Percentiles rank a stretch among this genome's conserved stretches.
phyloP scores from a whole-genome alignment of 2,113 vertebrate genomes.

The Psilopsiagon aurifrons region DNA sequence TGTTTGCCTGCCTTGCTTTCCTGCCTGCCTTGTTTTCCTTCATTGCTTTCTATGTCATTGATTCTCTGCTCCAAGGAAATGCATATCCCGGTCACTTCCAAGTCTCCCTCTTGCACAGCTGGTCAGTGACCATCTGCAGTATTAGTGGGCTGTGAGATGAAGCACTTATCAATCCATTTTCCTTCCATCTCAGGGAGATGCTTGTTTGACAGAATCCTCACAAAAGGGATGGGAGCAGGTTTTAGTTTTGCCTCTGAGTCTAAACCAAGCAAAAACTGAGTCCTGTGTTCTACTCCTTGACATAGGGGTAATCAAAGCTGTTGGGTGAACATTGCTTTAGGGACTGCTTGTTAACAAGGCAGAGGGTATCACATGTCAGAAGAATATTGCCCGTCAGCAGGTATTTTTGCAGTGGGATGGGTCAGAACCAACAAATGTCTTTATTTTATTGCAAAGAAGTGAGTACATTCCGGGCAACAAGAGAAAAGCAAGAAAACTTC shows the following conservation, averaged over 20 bases:
- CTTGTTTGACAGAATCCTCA: background rate
- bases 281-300: rapidly evolving
- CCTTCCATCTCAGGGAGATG: background rate
- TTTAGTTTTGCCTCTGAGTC: background rate
- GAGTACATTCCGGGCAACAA: background rate
- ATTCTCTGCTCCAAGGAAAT: background rate
- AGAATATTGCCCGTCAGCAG: background rate
- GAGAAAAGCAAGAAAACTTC: background rate
- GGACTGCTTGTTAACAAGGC: rapidly evolving
- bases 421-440: background rate
- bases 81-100: background rate
- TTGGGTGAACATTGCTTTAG: background rate
- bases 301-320: background rate
- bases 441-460: background rate
- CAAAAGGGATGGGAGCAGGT: background rate
- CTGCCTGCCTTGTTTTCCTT: background rate
- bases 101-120: background rate
- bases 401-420: background rate
- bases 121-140: background rate
- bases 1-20: background rate
- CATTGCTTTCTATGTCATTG: background rate
- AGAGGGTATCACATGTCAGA: background rate
- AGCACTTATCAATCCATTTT: background rate
- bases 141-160: background rate
- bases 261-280: background rate